These are phyloP conservation scores for Melanogrammus aeglefinus DNA, from an alignment of 2,797 vertebrate genomes.

Conservation along the genomic window DNA sequence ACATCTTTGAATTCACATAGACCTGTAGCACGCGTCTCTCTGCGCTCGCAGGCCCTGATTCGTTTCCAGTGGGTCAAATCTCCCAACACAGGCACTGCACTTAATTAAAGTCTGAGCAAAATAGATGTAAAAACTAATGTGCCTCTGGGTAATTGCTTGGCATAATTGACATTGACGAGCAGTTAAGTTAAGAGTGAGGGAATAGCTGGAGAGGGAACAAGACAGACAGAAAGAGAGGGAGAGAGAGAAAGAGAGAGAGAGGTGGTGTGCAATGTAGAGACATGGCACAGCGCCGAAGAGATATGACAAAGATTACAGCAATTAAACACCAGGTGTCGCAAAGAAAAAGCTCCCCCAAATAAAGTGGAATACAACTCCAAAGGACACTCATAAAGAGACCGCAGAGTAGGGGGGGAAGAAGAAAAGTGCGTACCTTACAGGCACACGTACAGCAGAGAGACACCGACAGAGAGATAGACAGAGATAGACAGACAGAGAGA, in stretches of 20 bases:
- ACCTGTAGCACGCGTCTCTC: neutral
- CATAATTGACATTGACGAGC: conserved; percentile 46
- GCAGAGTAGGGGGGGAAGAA: no score
- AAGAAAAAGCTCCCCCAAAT: neutral
- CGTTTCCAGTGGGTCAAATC: neutral
- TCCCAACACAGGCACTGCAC: neutral
- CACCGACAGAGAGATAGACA: neutral
- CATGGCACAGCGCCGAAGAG: conserved; percentile 21
- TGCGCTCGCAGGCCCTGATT: neutral
- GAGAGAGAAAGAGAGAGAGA: conserved; percentile 16
- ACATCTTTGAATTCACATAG: neutral
- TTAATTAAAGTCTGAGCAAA: conserved; percentile 17
- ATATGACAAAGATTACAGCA: conserved; percentile 27
- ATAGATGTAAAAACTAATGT: conserved; percentile 17
- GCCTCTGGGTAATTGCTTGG: conserved; percentile 41
- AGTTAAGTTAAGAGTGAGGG: conserved; percentile 24
- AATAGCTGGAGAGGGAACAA: conserved; percentile 15
- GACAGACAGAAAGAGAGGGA: conserved; percentile 23
- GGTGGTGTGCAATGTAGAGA: conserved; percentile 23
- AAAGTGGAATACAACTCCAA: neutral
- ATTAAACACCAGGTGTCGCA: conserved; percentile 6
- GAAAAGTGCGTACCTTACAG: neutral
- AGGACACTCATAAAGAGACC: neutral
- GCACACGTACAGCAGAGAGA: neutral
- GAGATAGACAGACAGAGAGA: no score